Evolutionary conservation across 2,113 vertebrate genomes (phyloP).

Genomic region (Cynocephalus volans): DNA sequence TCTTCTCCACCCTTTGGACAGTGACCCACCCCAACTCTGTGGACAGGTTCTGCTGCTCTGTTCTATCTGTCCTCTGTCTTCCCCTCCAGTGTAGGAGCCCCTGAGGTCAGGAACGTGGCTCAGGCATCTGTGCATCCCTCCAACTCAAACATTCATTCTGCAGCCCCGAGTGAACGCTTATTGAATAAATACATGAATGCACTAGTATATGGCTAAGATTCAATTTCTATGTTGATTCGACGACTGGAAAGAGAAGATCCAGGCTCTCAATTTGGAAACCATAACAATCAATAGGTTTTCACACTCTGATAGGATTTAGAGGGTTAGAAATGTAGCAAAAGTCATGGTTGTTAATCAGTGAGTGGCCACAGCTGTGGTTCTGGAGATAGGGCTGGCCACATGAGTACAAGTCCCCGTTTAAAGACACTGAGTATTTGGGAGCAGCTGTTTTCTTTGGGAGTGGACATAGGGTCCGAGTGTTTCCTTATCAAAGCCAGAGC

Average conservation of each 20-base stretch:
- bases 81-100: background rate
- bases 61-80: background rate
- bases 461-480: background rate
- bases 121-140: background rate
- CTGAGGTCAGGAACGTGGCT: background rate
- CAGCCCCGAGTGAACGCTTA: background rate
- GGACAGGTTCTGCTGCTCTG: background rate
- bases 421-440: background rate
- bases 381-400: background rate
- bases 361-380: slow-evolving; percentile 41
- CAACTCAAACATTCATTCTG: background rate
- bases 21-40: no score
- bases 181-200: background rate
- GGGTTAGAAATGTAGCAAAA: background rate
- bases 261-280: slow-evolving; percentile 60
- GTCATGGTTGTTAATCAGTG: background rate
- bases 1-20: background rate
- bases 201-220: slow-evolving; percentile 35
- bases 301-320: background rate
- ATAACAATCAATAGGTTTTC: slow-evolving; percentile 30
- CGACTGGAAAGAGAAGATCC: slow-evolving; percentile 53
- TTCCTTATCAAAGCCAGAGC: background rate
- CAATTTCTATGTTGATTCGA: slow-evolving; percentile 60
- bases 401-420: background rate
- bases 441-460: background rate